Conservation (phyloP, 2,797 vertebrate species). For the Ataeniobius toweri region DNA sequence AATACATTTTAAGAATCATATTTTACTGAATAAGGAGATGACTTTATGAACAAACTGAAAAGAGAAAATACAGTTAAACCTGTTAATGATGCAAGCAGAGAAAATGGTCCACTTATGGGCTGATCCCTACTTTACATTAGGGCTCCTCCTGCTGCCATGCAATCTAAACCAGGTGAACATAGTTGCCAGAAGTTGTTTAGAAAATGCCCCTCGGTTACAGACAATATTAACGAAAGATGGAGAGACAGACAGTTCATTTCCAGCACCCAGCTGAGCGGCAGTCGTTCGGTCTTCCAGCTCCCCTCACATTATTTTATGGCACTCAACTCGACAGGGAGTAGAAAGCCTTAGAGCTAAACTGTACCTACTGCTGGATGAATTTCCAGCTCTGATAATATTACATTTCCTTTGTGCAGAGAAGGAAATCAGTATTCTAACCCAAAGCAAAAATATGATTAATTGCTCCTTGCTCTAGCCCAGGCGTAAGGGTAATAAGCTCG, state of each 20-base stretch:
- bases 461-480: conserved; percentile 68
- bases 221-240: conserved; percentile 8
- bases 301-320: conserved; percentile 54
- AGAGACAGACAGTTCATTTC: conserved; percentile 29
- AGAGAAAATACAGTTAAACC: not conserved
- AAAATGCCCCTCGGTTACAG: conserved; percentile 10
- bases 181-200: not conserved
- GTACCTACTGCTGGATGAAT: conserved; percentile 55
- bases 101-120: not conserved
- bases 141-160: not conserved
- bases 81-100: not conserved
- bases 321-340: conserved; percentile 45
- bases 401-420: conserved; percentile 70
- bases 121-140: not conserved
- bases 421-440: conserved; percentile 81
- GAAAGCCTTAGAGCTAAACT: conserved; percentile 64
- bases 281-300: conserved; percentile 46
- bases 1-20: not conserved
- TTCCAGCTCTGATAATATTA: conserved; percentile 68
- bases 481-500: conserved; percentile 72
- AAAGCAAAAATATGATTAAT: conserved; percentile 82
- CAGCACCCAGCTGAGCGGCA: conserved; percentile 53
- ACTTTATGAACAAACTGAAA: not conserved
- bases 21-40: not conserved
- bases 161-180: conserved; percentile 6